A percentile compares a stretch with the other conserved stretches of the same genome.
phyloP scores from a whole-genome alignment of 2,888 invertebrate species.

The Metellina segmentata region DNA sequence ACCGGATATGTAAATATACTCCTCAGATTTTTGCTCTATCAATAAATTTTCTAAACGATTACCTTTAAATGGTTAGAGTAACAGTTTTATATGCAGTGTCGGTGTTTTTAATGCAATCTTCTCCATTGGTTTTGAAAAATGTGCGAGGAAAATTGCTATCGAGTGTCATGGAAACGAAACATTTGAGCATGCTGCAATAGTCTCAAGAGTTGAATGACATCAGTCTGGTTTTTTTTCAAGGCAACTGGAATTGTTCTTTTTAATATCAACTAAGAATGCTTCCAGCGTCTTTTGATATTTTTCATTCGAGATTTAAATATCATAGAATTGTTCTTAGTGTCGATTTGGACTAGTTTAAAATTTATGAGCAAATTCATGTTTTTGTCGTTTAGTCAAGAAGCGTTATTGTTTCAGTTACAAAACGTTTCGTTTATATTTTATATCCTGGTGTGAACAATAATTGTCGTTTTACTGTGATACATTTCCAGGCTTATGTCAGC shows the following conservation, averaged over 20 bases:
- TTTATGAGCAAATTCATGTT: too few relatives aligned
- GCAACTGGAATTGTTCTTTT: neutral
- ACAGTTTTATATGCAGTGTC: neutral
- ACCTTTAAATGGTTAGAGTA: neutral
- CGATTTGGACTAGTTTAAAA: too few relatives aligned
- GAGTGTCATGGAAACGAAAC: neutral
- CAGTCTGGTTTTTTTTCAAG: neutral
- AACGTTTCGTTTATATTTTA: neutral
- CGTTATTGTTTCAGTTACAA: too few relatives aligned
- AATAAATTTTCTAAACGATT: neutral
- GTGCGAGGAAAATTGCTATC: neutral
- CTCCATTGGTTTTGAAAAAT: neutral
- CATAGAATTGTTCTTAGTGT: too few relatives aligned
- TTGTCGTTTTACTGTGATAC: conserved; percentile 70
- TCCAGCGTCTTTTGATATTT: too few relatives aligned
- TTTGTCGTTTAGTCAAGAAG: too few relatives aligned
- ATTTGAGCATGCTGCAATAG: too few relatives aligned
- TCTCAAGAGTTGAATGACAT: neutral
- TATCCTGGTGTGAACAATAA: conserved; percentile 62
- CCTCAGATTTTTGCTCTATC: neutral
- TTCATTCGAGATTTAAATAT: too few relatives aligned
- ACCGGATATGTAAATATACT: conserved; percentile 38
- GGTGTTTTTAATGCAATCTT: neutral
- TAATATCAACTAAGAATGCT: neutral
- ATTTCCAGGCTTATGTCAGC: conserved; percentile 49